Base-by-base conservation (phyloP, 2,888 invertebrate genomes). In the Trachelus iudaicus region DNA sequence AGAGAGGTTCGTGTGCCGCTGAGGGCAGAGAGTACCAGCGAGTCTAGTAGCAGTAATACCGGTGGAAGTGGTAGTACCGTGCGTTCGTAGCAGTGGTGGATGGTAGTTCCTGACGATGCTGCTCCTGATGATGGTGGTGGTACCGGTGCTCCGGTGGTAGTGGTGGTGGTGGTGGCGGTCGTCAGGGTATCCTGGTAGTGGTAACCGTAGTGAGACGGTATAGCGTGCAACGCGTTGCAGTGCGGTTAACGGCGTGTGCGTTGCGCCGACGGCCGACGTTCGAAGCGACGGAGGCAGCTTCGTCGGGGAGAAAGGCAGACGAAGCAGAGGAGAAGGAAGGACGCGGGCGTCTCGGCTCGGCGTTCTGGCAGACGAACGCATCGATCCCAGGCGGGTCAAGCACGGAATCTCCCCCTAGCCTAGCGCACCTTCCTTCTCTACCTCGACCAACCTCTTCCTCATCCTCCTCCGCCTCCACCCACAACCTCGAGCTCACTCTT, bases 341-440 rank as follows among this genome's bases (percentile, higher is more conserved):
- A 90, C 89, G 88, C 88, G 88, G 89, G 89, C 89, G 90, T 90
- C 90, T 90, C 90, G 85, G 83, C 85, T 85, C 83, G 88, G 88
- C 87, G 90, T 90, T 90, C 90, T 90, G 91, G 91, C 91, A 91
- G 91, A 91, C 91, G 91, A 91, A 91, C 91, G 91, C 91, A 91
- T 91, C 91, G 91, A 91, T 91, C 91, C 91, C 91, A 90, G 91
- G 90, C 91, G 90, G 91, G 91, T 91, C 91, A 91, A 91, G 91
- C 91, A 90, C 89, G 90, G 91, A 90, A 90, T 90, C 88, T 87
- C 88, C 87, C 87, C 86, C 86, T 84, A 77, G 83, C 83, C 78
- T 71, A 78, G 77, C 76, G 73, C 71, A 76, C 73, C 78, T 73
- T 81, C 79, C 76, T 79, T 82, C 73, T 71, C 78, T 77, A 76